phyloP scores from a whole-genome alignment of 2,888 invertebrate species.

The Oscheius onirici region DNA sequence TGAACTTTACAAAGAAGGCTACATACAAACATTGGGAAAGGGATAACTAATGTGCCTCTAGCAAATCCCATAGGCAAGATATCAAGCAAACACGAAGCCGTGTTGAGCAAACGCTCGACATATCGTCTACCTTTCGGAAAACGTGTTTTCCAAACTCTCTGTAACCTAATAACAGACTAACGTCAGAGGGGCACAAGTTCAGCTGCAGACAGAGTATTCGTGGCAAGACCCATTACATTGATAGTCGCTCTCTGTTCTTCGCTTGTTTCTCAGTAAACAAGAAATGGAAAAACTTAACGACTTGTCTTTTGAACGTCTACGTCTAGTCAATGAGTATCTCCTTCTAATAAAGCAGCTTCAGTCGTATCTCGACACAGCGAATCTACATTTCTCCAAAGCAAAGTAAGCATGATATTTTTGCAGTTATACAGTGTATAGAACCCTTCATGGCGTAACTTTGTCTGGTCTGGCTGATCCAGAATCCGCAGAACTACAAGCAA shows the following conservation, averaged over 20 bases:
- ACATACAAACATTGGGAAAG: too few species aligned
- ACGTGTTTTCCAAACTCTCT: too few species aligned
- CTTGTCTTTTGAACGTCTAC: slow-evolving; percentile 21
- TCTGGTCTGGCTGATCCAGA: slow-evolving; percentile 19
- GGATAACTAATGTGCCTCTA: too few species aligned
- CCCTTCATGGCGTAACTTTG: slow-evolving; percentile 24
- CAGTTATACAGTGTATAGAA: neutral
- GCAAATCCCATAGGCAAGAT: too few species aligned
- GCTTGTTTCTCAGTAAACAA: neutral
- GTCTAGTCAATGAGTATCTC: slow-evolving; percentile 23
- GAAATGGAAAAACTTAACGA: slow-evolving; percentile 27
- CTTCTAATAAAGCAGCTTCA: slow-evolving; percentile 2
- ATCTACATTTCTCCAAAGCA: slow-evolving; percentile 24
- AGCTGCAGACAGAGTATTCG: too few species aligned
- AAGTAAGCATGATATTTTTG: slow-evolving; percentile 18
- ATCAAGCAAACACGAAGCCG: too few species aligned
- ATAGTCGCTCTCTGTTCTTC: neutral
- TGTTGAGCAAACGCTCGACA: too few species aligned
- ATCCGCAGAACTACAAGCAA: neutral
- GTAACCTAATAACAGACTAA: too few species aligned
- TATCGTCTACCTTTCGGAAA: too few species aligned
- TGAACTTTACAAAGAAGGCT: too few species aligned
- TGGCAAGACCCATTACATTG: too few species aligned
- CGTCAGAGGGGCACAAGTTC: too few species aligned
- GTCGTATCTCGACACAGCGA: neutral